Evolutionary conservation across 2,797 vertebrate species (phyloP), one percentile per base, ranked within the genome.

Genomic region (Pseudomugil tenellus): DNA sequence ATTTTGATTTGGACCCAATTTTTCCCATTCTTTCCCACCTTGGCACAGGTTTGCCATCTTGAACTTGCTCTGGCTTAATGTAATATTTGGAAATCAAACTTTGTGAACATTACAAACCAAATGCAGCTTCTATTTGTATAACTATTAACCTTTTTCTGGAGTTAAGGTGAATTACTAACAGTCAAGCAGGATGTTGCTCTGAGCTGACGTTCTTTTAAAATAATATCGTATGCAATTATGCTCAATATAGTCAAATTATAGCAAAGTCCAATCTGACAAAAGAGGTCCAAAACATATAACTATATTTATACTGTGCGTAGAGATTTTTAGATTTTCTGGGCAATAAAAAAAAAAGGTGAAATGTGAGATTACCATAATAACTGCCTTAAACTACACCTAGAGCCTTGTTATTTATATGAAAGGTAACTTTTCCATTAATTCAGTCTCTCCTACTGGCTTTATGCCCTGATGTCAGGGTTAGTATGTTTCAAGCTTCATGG

Each of bases 241-340:
- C 77, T 79, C 80, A 75, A 82, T 87, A 77, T 76, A 83, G 66
- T 67, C 58, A 86, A 89, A 90, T 81, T 84, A 83, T 83, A 77
- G 77, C 81, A 80, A 77, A 25, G 74, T 89, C 75, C 70, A 55
- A 70, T 85, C 75, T 80, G 82, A 83, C 82, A 86, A 80, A 80
- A 79, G 76, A 78, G 67, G 41, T 67, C 63, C 41, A 81, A 66
- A 63, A 72, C 81, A 79, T 58, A 75, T 49, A 66, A 66, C 35
- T 34, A 65, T 70, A 57, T 64, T 64, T 75, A n/a, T 23, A 48
- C 37, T 39, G 14, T 48, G 51, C 63, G 56, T 71, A 48, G 35
- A 54, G 11, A 61, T 58, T 2, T 66, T 25, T 51, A 69, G 72
- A 16, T 17, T 39, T 6, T 39, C 37, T 17, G 35, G 3, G 37